Percentiles rank a stretch among this genome's conserved stretches.
phyloP scores from a whole-genome alignment of 1,140 invertebrate species.

The Pseudomyrmex dendroicus region DNA sequence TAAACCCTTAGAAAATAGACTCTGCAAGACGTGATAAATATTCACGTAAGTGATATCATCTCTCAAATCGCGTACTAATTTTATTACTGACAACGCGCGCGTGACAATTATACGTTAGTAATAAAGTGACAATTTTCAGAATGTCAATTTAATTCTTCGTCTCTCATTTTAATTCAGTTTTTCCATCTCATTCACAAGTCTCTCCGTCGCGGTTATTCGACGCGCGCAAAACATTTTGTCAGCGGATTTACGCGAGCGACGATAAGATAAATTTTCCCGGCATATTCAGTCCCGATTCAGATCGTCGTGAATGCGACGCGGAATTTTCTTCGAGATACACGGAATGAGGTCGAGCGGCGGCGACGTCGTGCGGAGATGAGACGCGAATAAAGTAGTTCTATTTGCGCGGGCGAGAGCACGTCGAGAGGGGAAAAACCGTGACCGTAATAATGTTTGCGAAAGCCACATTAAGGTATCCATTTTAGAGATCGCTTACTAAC shows the following conservation, averaged over 20 bases:
- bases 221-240: background rate
- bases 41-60: too few relatives aligned
- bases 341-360: slow-evolving; percentile 27
- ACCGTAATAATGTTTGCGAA: slow-evolving; percentile 66
- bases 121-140: too few relatives aligned
- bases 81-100: too few relatives aligned
- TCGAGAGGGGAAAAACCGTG: slow-evolving; percentile 29
- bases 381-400: slow-evolving; percentile 56
- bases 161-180: background rate
- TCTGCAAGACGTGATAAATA: background rate
- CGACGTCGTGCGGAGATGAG: background rate
- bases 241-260: background rate
- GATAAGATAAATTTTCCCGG: background rate
- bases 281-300: slow-evolving; percentile 14
- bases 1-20: background rate
- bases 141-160: background rate
- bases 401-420: slow-evolving; percentile 42
- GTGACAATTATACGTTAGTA: background rate
- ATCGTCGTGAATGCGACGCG: slow-evolving; percentile 17
- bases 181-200: background rate
- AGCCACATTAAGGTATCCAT: slow-evolving; percentile 71
- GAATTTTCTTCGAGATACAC: slow-evolving; percentile 40
- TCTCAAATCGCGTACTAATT: background rate
- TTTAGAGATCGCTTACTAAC: slow-evolving; percentile 71
- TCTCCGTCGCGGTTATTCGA: background rate